A percentile compares a stretch with the other conserved stretches of the same genome.
phyloP scores from a whole-genome alignment of 2,797 vertebrate species.

The Carduelis carduelis region DNA sequence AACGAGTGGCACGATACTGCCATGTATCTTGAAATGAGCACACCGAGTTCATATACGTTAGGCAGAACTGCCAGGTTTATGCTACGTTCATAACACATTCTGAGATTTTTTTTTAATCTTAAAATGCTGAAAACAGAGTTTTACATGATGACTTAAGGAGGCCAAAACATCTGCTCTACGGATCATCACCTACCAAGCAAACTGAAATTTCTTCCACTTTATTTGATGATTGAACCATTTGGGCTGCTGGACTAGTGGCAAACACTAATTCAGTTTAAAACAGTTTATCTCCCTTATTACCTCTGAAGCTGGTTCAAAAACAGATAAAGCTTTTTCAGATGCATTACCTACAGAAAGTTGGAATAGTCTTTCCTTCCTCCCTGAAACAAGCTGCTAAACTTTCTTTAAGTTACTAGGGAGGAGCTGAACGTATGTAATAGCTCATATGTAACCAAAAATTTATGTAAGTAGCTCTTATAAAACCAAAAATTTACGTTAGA shows the following conservation, averaged over 20 bases:
- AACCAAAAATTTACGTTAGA: neutral
- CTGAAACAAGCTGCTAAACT: neutral
- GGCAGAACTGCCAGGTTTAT: neutral
- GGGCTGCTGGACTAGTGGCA: neutral
- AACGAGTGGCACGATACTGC: constrained; percentile 85
- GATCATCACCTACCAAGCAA: neutral
- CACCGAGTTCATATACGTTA: neutral
- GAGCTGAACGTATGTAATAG: neutral
- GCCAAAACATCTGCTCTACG: neutral
- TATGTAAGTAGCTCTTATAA: neutral
- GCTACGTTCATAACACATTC: neutral
- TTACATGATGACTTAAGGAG: neutral
- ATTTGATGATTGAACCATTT: neutral
- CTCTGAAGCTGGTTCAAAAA: neutral
- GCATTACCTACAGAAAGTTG: neutral
- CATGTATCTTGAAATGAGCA: constrained; percentile 79
- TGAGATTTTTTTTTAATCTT: neutral
- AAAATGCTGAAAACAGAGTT: neutral
- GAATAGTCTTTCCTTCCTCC: neutral
- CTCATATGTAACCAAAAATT: neutral
- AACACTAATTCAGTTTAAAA: neutral
- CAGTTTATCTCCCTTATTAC: neutral
- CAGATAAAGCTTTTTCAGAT: neutral
- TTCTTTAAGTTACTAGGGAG: neutral
- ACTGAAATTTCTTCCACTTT: neutral